These are phyloP conservation scores for Brachionus paranguensis DNA, from an alignment of 1,140 invertebrate genomes.

Conservation along the genomic window DNA sequence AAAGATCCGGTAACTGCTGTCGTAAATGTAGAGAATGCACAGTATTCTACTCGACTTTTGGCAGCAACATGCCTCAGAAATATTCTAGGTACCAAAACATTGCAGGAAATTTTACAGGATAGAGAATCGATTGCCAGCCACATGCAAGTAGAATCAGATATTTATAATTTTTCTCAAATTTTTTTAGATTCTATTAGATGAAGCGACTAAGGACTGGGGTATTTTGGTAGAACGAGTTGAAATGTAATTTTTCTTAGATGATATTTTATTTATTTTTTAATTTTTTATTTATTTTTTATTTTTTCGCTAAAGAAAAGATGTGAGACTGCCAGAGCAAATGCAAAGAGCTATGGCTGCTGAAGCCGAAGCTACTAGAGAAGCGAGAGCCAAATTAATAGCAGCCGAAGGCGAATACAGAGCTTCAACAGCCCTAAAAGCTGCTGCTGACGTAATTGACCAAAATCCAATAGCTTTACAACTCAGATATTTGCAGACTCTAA, in stretches of 20 bases:
- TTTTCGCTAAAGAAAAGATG: constrained; percentile 42
- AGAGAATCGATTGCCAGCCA: constrained; percentile 40
- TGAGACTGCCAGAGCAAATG: constrained; percentile 45
- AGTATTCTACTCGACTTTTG: constrained; percentile 41
- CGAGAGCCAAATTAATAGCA: constrained; percentile 47
- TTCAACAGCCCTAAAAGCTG: constrained; percentile 25
- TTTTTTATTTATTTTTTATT: neutral
- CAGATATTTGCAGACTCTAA: constrained; percentile 72
- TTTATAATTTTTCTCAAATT: neutral
- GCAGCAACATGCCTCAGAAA: constrained; percentile 42
- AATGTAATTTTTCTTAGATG: neutral
- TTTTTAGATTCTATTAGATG: constrained; percentile 17
- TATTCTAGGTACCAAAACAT: constrained; percentile 41
- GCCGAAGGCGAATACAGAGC: constrained; percentile 41
- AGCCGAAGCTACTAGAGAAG: constrained; percentile 50
- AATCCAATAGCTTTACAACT: constrained; percentile 75
- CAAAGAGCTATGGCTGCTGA: constrained; percentile 52
- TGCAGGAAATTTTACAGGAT: constrained; percentile 40
- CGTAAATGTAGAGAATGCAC: constrained; percentile 42
- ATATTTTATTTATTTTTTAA: no score
- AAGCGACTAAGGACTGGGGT: constrained; percentile 21
- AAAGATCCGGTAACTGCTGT: constrained; percentile 41
- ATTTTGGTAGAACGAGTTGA: constrained; percentile 30
- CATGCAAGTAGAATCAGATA: neutral
- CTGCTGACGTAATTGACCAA: constrained; percentile 37